These are phyloP conservation scores for Lysandra coridon DNA, from an alignment of 2,888 invertebrate species.

Conservation along the genomic window DNA sequence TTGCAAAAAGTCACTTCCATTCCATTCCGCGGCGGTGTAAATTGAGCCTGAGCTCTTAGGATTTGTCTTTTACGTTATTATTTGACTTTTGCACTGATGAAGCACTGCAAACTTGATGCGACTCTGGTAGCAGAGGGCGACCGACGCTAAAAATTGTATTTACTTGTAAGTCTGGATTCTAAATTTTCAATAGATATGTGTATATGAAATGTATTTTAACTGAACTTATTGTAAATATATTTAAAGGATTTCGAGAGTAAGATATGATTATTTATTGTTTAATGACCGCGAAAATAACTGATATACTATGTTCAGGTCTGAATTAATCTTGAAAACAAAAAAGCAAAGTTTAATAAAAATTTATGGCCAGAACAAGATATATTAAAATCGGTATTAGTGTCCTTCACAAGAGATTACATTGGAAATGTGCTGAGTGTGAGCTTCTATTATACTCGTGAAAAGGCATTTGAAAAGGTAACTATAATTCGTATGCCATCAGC, in stretches of 20 bases:
- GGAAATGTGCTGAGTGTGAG: neutral
- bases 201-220: slow-evolving; percentile 20
- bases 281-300: neutral
- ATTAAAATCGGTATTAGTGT: too few species aligned
- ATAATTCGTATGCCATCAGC: neutral
- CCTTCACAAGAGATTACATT: neutral
- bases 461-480: neutral
- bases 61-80: too few species aligned
- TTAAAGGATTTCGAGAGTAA: slow-evolving; percentile 9
- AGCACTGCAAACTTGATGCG: neutral
- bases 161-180: slow-evolving; percentile 16
- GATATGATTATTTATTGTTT: slow-evolving; percentile 9
- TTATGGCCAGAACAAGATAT: too few species aligned
- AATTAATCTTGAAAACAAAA: neutral
- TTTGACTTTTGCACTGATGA: neutral
- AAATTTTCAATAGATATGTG: slow-evolving; percentile 19
- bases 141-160: neutral
- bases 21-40: too few species aligned
- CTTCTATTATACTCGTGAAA: too few species aligned
- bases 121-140: neutral
- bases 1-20: too few species aligned
- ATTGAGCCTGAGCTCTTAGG: too few species aligned
- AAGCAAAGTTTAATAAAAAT: neutral
- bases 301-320: neutral
- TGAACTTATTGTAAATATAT: slow-evolving; percentile 25